Percentiles rank a stretch among this genome's conserved stretches.
Evolutionary conservation across 2,797 vertebrate species (phyloP).

Genomic region (Tympanoctomys barrerae): DNA sequence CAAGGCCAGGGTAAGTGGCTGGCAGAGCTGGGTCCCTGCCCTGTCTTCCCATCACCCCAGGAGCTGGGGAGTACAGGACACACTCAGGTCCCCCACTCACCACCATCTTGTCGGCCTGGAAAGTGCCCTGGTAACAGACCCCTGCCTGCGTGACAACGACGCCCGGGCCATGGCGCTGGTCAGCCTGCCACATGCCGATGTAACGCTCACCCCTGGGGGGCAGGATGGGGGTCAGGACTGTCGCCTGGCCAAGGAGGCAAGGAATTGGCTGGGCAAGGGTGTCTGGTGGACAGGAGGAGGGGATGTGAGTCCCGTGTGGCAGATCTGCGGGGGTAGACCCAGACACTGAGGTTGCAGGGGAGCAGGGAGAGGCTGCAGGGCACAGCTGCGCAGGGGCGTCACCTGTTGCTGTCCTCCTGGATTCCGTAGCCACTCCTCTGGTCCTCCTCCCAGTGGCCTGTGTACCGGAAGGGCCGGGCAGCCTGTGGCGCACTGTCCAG

Average conservation of each 20-base stretch:
- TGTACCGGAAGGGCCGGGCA: conserved; percentile 85
- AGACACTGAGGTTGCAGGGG: neutral
- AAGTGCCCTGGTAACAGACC: conserved; percentile 88
- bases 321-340: neutral
- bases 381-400: neutral
- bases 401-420: conserved; percentile 87
- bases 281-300: neutral
- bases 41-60: neutral
- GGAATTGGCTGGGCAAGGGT: neutral
- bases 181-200: conserved; percentile 89
- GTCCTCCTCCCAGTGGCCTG: conserved; percentile 89
- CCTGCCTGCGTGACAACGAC: conserved; percentile 89
- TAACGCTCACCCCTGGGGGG: conserved; percentile 88
- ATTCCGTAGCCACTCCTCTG: conserved; percentile 88
- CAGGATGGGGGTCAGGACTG: neutral
- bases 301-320: accelerated
- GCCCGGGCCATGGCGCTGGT: conserved; percentile 87
- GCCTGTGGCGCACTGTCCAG: conserved; percentile 78
- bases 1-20: neutral
- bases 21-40: neutral
- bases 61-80: neutral
- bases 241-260: too few relatives aligned
- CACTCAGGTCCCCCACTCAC: conserved; percentile 79
- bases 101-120: conserved; percentile 88
- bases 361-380: neutral